A percentile compares a stretch with the other conserved stretches of the same genome.
Conservation (phyloP, 2,888 invertebrate genomes). For the Agrilus biguttatus region DNA sequence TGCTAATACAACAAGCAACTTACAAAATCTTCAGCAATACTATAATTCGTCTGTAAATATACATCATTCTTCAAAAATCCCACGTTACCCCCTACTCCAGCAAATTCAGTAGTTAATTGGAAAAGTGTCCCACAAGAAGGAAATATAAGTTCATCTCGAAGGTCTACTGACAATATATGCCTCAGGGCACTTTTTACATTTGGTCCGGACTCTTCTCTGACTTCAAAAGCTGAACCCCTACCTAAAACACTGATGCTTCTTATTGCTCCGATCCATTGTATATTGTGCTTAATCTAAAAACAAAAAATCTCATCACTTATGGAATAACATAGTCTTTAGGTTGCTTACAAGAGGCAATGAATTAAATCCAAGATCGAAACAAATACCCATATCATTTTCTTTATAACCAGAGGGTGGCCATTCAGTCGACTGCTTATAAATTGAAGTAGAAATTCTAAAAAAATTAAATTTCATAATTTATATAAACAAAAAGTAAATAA, state of each 20-base stretch:
- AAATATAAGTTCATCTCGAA: slow-evolving; percentile 66
- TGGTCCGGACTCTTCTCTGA: slow-evolving; percentile 81
- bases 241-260: slow-evolving; percentile 63
- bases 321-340: background rate
- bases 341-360: slow-evolving; percentile 40
- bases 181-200: slow-evolving; percentile 77
- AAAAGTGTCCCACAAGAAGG: slow-evolving; percentile 60
- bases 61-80: slow-evolving; percentile 75
- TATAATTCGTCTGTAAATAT: slow-evolving; percentile 52
- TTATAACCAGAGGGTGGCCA: slow-evolving; percentile 74
- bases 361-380: slow-evolving; percentile 60
- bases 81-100: slow-evolving; percentile 85
- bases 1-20: slow-evolving; percentile 4
- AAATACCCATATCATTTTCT: slow-evolving; percentile 61
- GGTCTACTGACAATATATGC: slow-evolving; percentile 66
- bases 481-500: background rate
- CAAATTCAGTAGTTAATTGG: slow-evolving; percentile 67
- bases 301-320: slow-evolving; percentile 3
- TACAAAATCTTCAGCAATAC: slow-evolving; percentile 14
- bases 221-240: slow-evolving; percentile 63
- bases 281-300: slow-evolving; percentile 57
- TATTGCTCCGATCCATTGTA: slow-evolving; percentile 80
- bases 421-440: slow-evolving; percentile 65
- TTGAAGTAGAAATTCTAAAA: slow-evolving; percentile 50
- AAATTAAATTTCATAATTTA: slow-evolving; percentile 5